Evolutionary conservation across 1,140 invertebrate species (phyloP), one percentile per base, ranked within the genome.

Genomic region (Varroa destructor): DNA sequence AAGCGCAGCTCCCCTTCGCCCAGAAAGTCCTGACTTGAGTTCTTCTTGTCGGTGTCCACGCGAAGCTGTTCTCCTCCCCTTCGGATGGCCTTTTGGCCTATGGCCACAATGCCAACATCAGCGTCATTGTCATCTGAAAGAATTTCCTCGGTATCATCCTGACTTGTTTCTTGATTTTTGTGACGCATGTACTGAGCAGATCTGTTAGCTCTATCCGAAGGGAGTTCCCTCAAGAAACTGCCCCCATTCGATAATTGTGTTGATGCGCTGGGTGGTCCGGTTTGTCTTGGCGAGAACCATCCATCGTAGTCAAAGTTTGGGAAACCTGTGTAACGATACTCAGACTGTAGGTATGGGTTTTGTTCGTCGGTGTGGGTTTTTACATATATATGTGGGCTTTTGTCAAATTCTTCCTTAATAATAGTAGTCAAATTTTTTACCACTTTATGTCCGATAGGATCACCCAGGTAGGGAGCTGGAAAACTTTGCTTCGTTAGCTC

Each of bases 11-110:
- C 61, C 8, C 61, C 61, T 40, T 40, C 46, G 10, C 12, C 46
- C n/a, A 67, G 36, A 46, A 67, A 67, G 37, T 67, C 61, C 61
- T 67, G 61, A 40, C 61, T 67, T 40, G 61, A 67, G 37, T 67
- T 67, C 61, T 14, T 46, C 36, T 46, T 40, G 8, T 67, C 46
- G 25, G 3, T 42, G 61, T 12, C 40, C 12, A 46, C 8, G 3
- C 8, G 3, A 8, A 51, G 4, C 8, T 51, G 46, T 51, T 51
- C 46, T 8, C 46, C 4, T 3, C 8, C 4, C 3, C 8, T 8
- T 8, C 46, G 46, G 8, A 5, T n/a, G 10, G 61, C 14, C 2
- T 40, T n/a, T 12, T 67, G 12, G 12, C 46, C 61, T 40, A 67
- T 67, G 12, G 61, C 61, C 2, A 67, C 61, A 37, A 67, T 67